phyloP scores from a whole-genome alignment of 2,797 vertebrate genomes.

The Lacerta bilineata region DNA sequence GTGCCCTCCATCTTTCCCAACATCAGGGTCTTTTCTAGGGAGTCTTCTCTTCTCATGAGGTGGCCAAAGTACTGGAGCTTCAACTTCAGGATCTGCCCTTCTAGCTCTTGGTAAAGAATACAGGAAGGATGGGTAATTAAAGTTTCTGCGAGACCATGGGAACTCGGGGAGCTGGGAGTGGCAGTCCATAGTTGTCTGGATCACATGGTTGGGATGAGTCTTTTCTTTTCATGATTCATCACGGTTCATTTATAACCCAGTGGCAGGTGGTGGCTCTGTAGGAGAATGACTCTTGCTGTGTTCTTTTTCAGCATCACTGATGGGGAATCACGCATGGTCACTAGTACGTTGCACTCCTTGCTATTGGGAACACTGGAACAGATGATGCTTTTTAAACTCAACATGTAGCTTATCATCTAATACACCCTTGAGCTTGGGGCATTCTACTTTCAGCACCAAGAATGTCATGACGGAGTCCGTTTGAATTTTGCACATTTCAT shows the following conservation, averaged over 20 bases:
- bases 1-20: too few relatives aligned
- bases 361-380: background rate
- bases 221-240: background rate
- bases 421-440: background rate
- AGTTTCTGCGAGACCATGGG: background rate
- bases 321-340: background rate
- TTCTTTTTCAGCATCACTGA: background rate
- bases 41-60: too few relatives aligned
- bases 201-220: background rate
- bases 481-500: background rate
- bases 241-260: background rate
- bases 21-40: too few relatives aligned
- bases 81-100: too few relatives aligned
- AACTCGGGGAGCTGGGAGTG: background rate
- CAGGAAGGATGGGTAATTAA: background rate
- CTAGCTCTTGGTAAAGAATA: background rate
- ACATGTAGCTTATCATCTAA: background rate
- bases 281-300: background rate
- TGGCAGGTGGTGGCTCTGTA: background rate
- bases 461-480: background rate
- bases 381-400: background rate
- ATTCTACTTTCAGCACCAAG: background rate
- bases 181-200: background rate
- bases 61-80: too few relatives aligned
- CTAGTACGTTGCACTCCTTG: background rate